These are phyloP conservation scores for Rhimphoctona megacephalus DNA, from an alignment of 2,888 invertebrate species.

Conservation along the genomic window DNA sequence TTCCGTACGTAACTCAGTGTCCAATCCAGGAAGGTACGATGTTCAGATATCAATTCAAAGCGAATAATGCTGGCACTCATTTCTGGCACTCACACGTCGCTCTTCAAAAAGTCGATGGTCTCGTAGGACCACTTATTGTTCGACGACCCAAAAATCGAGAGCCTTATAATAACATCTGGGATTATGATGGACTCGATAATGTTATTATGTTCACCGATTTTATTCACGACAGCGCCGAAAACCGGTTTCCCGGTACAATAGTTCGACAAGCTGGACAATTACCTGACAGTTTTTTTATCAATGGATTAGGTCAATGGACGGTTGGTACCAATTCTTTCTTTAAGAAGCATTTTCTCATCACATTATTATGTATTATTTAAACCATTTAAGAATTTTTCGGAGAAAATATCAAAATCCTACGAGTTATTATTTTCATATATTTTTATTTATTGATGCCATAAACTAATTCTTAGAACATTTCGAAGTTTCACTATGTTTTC, in stretches of 20 bases:
- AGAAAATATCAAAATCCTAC: no score
- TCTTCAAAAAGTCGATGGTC: slow-evolving; percentile 70
- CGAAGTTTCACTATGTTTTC: no score
- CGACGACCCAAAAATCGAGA: slow-evolving; percentile 60
- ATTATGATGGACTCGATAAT: slow-evolving; percentile 66
- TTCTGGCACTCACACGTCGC: slow-evolving; percentile 72
- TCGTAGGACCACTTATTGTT: slow-evolving; percentile 68
- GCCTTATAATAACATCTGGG: slow-evolving; percentile 63
- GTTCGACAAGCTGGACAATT: slow-evolving; percentile 92
- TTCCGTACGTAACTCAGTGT: slow-evolving; percentile 95
- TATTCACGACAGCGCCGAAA: slow-evolving; percentile 89
- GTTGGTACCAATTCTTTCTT: slow-evolving; percentile 26
- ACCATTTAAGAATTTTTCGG: not conserved
- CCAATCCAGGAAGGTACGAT: slow-evolving; percentile 94
- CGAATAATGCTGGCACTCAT: slow-evolving; percentile 67
- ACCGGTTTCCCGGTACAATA: slow-evolving; percentile 90
- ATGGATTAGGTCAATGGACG: slow-evolving; percentile 89
- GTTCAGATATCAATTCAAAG: slow-evolving; percentile 80
- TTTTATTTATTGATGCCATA: no score
- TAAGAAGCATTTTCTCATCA: not conserved
- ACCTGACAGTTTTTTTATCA: slow-evolving; percentile 92
- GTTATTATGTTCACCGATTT: slow-evolving; percentile 69
- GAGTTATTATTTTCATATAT: no score
- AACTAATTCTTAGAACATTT: no score
- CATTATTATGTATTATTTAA: not conserved